Evolutionary conservation across 2,888 invertebrate genomes (phyloP), one percentile per base, ranked within the genome.

Genomic region (Habroteleia sp.): DNA sequence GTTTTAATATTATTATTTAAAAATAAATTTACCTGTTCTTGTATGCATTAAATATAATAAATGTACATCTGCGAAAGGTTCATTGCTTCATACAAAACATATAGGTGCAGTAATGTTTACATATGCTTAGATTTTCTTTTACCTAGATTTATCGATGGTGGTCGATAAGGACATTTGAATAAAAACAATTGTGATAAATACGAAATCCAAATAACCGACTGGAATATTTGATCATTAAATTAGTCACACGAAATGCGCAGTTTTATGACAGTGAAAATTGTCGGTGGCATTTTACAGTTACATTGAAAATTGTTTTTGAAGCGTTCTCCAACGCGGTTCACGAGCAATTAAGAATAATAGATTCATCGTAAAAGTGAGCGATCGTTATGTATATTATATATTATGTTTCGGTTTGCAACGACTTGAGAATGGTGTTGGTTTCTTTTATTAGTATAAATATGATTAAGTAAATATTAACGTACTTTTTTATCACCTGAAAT

Each of bases 271-370:
- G 41, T 23, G 31, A 41, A 42, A 63, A 63, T n/a, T n/a, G n/a
- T 63, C 41, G 31, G 11, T 8, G 23, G 20, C 3, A 37, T 29
- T 46, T 46, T 37, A 60, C 39, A 17, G 10, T 23, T 23, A 14
- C 41, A 14, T 27, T 13, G 33, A 31, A 41, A 39, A 50, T 29
- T 63, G 50, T 63, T 63, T 41, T 14, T 27, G 4, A 25, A 7
- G n/a, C 17, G 3, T 29, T 42, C 39, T 7, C 10, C 42, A 8
- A 8, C 13, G 23, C 37, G 11, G 4, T 35, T 37, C 11, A 76
- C 66, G 69, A 72, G 76, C 81, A 81, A 81, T 81, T 81, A 81
- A 77, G 79, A 82, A 78, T 80, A 82, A 79, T 80, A 77, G 78
- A 77, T 79, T 76, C 46, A 79, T 80, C 50, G 37, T 65, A 54